These are phyloP conservation scores for Bombus sylvicola DNA, from an alignment of 1,140 invertebrate genomes.

Conservation along the genomic window DNA sequence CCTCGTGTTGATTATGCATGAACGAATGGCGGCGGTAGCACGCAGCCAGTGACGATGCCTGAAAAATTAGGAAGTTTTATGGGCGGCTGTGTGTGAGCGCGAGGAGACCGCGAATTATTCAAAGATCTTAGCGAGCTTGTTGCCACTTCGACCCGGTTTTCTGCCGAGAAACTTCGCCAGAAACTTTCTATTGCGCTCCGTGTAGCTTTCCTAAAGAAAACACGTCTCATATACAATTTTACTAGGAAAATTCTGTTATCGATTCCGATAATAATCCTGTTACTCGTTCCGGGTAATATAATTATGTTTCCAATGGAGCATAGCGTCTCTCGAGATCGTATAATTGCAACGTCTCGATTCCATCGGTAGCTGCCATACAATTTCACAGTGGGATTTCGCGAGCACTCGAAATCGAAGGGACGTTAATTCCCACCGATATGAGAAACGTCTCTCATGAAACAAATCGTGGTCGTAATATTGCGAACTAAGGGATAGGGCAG, in stretches of 20 bases:
- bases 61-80: background rate
- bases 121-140: background rate
- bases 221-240: too few relatives aligned
- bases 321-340: background rate
- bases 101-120: background rate
- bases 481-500: background rate
- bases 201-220: too few relatives aligned
- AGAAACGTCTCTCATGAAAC: background rate
- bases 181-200: too few relatives aligned
- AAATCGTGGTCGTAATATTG: background rate
- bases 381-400: background rate
- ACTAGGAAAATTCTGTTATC: background rate
- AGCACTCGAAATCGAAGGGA: background rate
- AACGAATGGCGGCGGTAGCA: too few relatives aligned
- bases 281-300: background rate
- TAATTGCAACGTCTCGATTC: background rate
- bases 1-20: background rate
- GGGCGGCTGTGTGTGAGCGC: too few relatives aligned
- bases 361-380: background rate
- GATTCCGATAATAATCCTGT: background rate
- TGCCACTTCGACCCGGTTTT: background rate
- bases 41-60: background rate
- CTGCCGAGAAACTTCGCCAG: too few relatives aligned
- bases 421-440: background rate
- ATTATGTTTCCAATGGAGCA: background rate